Percentiles rank a stretch among this genome's conserved stretches.
Conservation (phyloP, 2,888 invertebrate species). For the Thumatha senex region DNA sequence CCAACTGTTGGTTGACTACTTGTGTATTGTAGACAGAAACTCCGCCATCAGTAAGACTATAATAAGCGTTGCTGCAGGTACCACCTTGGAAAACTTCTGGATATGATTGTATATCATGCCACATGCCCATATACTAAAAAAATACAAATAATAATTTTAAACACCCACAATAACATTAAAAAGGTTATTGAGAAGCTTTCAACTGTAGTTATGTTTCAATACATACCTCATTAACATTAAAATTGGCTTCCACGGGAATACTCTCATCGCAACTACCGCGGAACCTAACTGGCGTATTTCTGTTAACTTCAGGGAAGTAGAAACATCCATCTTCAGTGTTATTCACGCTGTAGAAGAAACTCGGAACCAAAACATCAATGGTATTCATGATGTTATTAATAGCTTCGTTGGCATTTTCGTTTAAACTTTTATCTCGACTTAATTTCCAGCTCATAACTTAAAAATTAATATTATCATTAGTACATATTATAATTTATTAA, state of each 20-base stretch:
- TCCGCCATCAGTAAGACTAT: conserved; percentile 35
- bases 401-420: conserved; percentile 17
- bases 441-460: conserved; percentile 66
- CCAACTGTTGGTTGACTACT: conserved; percentile 51
- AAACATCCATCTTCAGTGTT: conserved; percentile 47
- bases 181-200: too few relatives aligned
- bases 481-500: background rate
- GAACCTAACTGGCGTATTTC: conserved; percentile 32
- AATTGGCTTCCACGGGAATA: conserved; percentile 18
- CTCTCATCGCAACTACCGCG: conserved; percentile 35
- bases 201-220: background rate
- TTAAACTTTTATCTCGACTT: conserved; percentile 32
- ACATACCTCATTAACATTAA: conserved; percentile 30
- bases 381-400: conserved; percentile 31
- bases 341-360: conserved; percentile 39
- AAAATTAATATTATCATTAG: background rate
- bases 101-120: conserved; percentile 60
- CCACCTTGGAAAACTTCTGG: conserved; percentile 54
- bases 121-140: conserved; percentile 52
- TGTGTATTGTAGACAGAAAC: conserved; percentile 51
- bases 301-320: conserved; percentile 41
- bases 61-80: conserved; percentile 54
- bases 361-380: conserved; percentile 39
- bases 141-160: too few relatives aligned
- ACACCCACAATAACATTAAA: too few relatives aligned